Evolutionary conservation across 2,888 invertebrate species (phyloP).

Genomic region (Nasonovia ribisnigri): DNA sequence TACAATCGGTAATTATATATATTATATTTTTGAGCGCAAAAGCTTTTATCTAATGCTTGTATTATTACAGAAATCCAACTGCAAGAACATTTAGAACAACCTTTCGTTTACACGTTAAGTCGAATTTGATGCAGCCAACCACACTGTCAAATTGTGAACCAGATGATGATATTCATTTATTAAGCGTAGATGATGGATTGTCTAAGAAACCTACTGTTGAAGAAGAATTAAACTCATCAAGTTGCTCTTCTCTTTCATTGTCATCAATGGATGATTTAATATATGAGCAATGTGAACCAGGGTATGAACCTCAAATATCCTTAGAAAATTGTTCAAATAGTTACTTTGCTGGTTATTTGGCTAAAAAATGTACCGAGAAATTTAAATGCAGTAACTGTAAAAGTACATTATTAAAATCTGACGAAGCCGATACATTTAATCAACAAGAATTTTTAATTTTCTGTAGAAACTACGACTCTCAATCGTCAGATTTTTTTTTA

Average conservation of each 20-base stretch:
- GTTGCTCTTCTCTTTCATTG: slow-evolving; percentile 14
- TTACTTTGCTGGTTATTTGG: slow-evolving; percentile 7
- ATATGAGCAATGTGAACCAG: neutral
- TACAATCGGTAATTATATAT: too few species aligned
- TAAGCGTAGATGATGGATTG: neutral
- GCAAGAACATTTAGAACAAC: neutral
- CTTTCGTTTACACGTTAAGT: neutral
- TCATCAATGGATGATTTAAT: neutral
- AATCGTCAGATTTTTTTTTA: too few species aligned
- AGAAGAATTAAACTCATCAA: neutral
- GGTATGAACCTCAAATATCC: neutral
- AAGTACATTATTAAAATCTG: too few species aligned
- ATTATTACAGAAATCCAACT: neutral
- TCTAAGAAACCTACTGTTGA: neutral
- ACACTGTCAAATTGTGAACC: too few species aligned
- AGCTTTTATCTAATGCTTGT: neutral
- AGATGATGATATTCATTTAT: too few species aligned
- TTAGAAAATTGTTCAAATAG: slow-evolving; percentile 19
- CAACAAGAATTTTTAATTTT: too few species aligned
- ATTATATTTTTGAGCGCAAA: neutral
- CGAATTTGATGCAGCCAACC: neutral
- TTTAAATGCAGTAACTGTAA: too few species aligned
- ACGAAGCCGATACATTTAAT: too few species aligned
- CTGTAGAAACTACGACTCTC: too few species aligned
- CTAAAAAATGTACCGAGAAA: too few species aligned